These are phyloP conservation scores for Lanistes nyassanus DNA, from an alignment of 1,140 invertebrate genomes.

Conservation along the genomic window DNA sequence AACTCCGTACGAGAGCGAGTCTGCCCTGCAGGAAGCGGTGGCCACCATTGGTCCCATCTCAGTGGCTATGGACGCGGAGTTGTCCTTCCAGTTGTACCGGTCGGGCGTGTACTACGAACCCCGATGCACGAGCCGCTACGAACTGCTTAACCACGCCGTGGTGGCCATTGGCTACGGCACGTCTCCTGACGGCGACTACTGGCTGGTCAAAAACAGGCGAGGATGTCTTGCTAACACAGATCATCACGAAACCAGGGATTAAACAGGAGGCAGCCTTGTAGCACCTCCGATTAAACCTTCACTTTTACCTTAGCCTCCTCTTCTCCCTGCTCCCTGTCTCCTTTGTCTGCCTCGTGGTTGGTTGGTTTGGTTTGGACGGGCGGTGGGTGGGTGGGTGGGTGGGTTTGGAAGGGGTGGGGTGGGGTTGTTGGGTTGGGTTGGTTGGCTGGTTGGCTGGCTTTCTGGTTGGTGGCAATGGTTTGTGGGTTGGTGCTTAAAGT, in stretches of 20 bases:
- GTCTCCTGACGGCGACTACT: slow-evolving; percentile 76
- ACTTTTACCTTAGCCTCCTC: too few relatives aligned
- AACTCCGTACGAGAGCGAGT: slow-evolving; percentile 74
- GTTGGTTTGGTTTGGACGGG: too few relatives aligned
- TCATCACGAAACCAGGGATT: background rate
- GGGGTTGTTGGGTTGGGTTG: too few relatives aligned
- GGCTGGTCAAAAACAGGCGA: slow-evolving; percentile 86
- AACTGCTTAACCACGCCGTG: slow-evolving; percentile 86
- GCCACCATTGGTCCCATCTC: slow-evolving; percentile 87
- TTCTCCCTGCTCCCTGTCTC: too few relatives aligned
- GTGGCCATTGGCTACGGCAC: slow-evolving; percentile 86
- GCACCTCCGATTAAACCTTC: too few relatives aligned
- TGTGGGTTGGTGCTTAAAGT: too few relatives aligned
- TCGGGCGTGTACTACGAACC: slow-evolving; percentile 75
- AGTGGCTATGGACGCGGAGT: slow-evolving; percentile 90
- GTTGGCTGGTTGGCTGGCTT: too few relatives aligned
- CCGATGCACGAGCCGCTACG: slow-evolving; percentile 72
- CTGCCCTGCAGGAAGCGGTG: slow-evolving; percentile 78
- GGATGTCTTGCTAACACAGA: background rate
- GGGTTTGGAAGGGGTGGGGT: too few relatives aligned
- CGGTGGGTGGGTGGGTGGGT: too few relatives aligned
- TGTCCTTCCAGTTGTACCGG: slow-evolving; percentile 71
- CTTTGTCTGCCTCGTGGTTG: too few relatives aligned
- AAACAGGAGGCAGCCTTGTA: background rate
- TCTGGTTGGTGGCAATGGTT: too few relatives aligned